Conservation (phyloP, 2,797 vertebrate genomes). For the Coilia nasus region DNA sequence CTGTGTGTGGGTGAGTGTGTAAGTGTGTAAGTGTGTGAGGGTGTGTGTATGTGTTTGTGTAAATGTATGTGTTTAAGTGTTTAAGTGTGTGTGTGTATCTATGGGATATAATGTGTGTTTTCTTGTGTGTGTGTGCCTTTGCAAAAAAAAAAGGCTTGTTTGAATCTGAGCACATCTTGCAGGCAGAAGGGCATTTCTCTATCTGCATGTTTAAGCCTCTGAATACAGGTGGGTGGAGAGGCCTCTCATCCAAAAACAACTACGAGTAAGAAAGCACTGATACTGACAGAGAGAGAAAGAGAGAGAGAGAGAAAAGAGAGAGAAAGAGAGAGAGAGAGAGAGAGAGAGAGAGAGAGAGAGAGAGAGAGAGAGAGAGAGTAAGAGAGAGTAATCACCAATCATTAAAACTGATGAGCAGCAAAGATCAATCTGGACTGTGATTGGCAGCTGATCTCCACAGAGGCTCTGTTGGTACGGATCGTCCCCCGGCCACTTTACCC, state of each 20-base stretch:
- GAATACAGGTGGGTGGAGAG: slow-evolving; percentile 49
- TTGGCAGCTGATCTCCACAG: too few species aligned
- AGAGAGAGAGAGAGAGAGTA: neutral
- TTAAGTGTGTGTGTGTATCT: neutral
- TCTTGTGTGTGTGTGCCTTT: neutral
- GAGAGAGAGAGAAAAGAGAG: slow-evolving; percentile 12
- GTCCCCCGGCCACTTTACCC: too few species aligned
- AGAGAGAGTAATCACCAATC: too few species aligned
- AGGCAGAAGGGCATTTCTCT: neutral
- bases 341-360: neutral
- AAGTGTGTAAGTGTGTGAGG: neutral
- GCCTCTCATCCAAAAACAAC: slow-evolving; percentile 59
- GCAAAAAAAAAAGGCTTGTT: neutral
- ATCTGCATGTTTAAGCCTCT: slow-evolving; percentile 49
- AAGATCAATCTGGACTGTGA: too few species aligned
- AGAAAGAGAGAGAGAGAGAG: slow-evolving; percentile 29
- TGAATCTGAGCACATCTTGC: neutral
- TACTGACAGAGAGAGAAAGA: neutral
- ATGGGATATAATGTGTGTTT: neutral
- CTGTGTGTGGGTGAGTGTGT: neutral
- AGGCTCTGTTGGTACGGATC: too few species aligned
- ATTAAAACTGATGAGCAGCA: too few species aligned
- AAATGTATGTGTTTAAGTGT: neutral
- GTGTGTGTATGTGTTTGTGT: neutral
- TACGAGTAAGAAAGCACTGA: slow-evolving; percentile 58